Evolutionary conservation across 2,888 invertebrate genomes (phyloP), one percentile per base, ranked within the genome.

Genomic region (Zonitis immaculata): DNA sequence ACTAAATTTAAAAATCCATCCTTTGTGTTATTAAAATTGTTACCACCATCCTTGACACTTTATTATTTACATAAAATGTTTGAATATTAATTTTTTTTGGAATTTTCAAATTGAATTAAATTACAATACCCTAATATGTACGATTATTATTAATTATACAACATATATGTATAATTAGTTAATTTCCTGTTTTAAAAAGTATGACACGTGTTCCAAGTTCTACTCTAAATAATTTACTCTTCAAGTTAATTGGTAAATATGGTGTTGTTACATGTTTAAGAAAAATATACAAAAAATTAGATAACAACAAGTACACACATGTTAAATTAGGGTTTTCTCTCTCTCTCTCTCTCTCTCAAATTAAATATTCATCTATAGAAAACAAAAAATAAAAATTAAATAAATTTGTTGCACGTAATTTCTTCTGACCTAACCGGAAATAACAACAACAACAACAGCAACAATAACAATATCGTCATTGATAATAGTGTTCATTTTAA

Each of bases 341-440:
- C n/a, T n/a, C n/a, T n/a, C n/a, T n/a, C n/a, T n/a, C n/a, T n/a
- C n/a, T n/a, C n/a, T n/a, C n/a, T n/a, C n/a, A n/a, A n/a, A n/a
- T n/a, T n/a, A n/a, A n/a, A n/a, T n/a, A n/a, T n/a, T n/a, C n/a
- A n/a, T n/a, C n/a, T n/a, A n/a, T n/a, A n/a, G n/a, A n/a, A n/a
- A n/a, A n/a, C n/a, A n/a, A n/a, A n/a, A n/a, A 32, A 14, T 16
- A 35, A 35, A 35, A 14, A 6, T 7, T 9, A 35, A 35, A 35
- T 35, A 9, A 35, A 35, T 35, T 35, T 35, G 16, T 35, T 35
- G 14, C 35, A 35, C 35, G 35, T 35, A 35, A 9, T 28, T 27
- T 20, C 20, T 46, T 30, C 45, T 28, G 51, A 59, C 52, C 54
- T 53, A 54, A 60, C 58, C 52, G 62, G 62, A 62, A 62, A 53